These are phyloP conservation scores for Antechinus stuartii DNA, from an alignment of 2,113 vertebrate genomes.

Conservation along the genomic window DNA sequence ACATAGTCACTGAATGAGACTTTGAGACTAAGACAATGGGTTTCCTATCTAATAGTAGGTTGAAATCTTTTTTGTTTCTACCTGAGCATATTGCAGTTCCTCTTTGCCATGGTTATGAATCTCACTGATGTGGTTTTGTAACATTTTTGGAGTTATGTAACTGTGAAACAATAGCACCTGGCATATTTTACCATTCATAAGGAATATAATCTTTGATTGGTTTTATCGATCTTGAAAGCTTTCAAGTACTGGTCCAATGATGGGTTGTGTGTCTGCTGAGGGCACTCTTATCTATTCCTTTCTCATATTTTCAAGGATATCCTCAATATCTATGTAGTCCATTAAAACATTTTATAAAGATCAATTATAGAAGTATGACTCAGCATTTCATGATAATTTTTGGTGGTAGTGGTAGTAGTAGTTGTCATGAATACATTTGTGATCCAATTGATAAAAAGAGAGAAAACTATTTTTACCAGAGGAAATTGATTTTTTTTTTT, in stretches of 20 bases:
- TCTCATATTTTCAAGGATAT: not conserved
- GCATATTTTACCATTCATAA: not conserved
- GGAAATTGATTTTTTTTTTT: not conserved
- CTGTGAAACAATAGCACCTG: not conserved
- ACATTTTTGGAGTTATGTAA: not conserved
- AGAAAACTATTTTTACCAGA: not conserved
- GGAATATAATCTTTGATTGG: not conserved
- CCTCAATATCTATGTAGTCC: not conserved
- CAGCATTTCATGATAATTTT: not conserved
- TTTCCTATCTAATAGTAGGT: not conserved
- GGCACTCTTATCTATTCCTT: not conserved
- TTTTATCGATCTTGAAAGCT: not conserved
- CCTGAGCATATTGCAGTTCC: not conserved
- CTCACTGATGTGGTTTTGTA: not conserved
- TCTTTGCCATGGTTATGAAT: not conserved
- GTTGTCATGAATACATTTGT: not conserved
- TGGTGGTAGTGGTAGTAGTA: not conserved
- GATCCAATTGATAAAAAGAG: not conserved
- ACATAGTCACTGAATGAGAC: not conserved
- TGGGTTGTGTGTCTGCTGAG: not conserved
- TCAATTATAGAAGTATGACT: not conserved
- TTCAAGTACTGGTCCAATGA: not conserved
- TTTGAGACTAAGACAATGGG: not conserved
- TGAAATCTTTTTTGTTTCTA: not conserved
- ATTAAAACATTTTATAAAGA: not conserved